Conservation (phyloP, 2,888 invertebrate genomes). For the Andrena hattorfiana region DNA sequence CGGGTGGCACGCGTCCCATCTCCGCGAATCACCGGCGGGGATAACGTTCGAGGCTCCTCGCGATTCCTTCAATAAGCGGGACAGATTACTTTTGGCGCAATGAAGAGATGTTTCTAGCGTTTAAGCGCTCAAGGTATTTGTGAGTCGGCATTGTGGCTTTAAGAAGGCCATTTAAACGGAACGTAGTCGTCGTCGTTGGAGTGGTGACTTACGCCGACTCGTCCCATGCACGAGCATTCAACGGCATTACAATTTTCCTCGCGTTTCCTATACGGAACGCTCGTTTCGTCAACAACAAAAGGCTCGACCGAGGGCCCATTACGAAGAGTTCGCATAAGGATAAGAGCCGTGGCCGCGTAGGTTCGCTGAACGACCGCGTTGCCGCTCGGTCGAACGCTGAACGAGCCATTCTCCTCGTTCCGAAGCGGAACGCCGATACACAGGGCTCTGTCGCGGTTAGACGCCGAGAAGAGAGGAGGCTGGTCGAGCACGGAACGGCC, state of each 20-base stretch:
- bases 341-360: conserved; percentile 6
- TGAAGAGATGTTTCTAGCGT: too few relatives aligned
- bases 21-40: not conserved
- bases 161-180: too few relatives aligned
- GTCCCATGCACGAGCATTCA: not conserved
- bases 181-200: too few relatives aligned
- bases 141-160: too few relatives aligned
- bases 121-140: too few relatives aligned
- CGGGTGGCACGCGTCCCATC: conserved; percentile 6
- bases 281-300: not conserved
- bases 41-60: not conserved
- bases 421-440: conserved; percentile 20
- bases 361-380: conserved; percentile 34
- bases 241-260: not conserved
- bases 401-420: conserved; percentile 31
- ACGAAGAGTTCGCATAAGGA: conserved; percentile 31
- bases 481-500: conserved; percentile 39
- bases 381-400: conserved; percentile 20
- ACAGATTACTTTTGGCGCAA: not conserved
- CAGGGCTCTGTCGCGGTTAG: conserved; percentile 24
- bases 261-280: not conserved
- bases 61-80: conserved; percentile 1
- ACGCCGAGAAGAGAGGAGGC: not conserved
- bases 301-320: conserved; percentile 15
- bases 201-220: too few relatives aligned